These are phyloP conservation scores for Hermatobates lingyangjiaoensis DNA, from an alignment of 1,140 invertebrate genomes.

Conservation along the genomic window DNA sequence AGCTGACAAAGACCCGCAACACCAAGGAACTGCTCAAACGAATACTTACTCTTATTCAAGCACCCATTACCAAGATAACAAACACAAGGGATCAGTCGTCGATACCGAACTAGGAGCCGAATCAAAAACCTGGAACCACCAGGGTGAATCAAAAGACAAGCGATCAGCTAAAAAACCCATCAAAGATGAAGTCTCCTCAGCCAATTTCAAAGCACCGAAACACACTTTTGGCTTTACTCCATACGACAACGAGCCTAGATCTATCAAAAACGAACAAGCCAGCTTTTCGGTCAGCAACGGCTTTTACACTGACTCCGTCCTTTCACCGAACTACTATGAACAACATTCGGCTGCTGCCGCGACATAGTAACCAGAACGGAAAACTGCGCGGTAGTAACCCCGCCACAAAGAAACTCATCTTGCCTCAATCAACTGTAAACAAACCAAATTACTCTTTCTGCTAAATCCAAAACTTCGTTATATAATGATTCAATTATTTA, in stretches of 20 bases:
- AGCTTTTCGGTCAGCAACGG: not conserved
- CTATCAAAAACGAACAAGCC: not conserved
- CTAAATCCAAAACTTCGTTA: too few species aligned
- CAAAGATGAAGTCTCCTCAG: not conserved
- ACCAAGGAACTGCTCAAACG: not conserved
- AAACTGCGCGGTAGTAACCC: too few species aligned
- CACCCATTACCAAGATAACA: not conserved
- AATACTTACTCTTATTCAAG: not conserved
- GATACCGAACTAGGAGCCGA: not conserved
- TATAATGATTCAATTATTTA: too few species aligned
- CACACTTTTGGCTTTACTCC: constrained; percentile 5
- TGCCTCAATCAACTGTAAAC: too few species aligned
- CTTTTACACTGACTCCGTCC: constrained; percentile 3
- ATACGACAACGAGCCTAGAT: not conserved
- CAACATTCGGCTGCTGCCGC: not conserved
- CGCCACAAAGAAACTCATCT: too few species aligned
- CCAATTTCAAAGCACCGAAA: constrained; percentile 1
- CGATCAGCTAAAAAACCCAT: not conserved
- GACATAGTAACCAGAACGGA: too few species aligned
- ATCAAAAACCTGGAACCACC: not conserved
- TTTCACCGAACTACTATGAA: constrained; percentile 4
- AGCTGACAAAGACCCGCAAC: not conserved
- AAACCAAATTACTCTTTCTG: too few species aligned
- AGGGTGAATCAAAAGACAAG: not conserved
- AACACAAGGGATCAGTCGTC: not conserved